Percentiles rank a stretch among this genome's conserved stretches.
Evolutionary conservation across 2,113 vertebrate species (phyloP).

Genomic region (Bos taurus): DNA sequence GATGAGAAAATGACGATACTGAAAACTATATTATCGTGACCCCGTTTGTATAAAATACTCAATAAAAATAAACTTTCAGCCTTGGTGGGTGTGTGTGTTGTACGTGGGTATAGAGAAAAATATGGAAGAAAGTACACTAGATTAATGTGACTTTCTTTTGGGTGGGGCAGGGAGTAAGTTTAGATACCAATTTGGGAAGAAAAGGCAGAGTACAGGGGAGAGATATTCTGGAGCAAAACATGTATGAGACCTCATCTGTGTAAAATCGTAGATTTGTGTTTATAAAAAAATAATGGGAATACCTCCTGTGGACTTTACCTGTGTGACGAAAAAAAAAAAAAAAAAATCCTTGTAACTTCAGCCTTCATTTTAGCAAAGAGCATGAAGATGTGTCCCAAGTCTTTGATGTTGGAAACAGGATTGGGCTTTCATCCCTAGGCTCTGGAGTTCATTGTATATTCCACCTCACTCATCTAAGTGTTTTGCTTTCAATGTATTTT

Average conservation of each 20-base stretch:
- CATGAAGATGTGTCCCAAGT: background rate
- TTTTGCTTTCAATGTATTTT: constrained; percentile 53
- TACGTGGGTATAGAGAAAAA: background rate
- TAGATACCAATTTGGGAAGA: background rate
- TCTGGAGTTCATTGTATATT: background rate
- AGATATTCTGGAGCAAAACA: background rate
- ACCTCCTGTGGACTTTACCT: background rate
- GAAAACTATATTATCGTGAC: background rate
- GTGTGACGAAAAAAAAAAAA: background rate
- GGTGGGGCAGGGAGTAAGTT: background rate
- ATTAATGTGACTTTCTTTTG: background rate
- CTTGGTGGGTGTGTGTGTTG: background rate
- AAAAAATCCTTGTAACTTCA: background rate
- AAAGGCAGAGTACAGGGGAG: background rate
- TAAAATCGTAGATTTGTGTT: background rate
- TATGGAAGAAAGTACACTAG: background rate
- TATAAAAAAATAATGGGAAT: background rate
- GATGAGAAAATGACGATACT: background rate
- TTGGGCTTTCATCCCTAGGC: background rate
- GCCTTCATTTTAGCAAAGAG: background rate
- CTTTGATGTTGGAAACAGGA: background rate
- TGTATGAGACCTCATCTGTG: background rate
- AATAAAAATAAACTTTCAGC: background rate
- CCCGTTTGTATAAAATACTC: constrained; percentile 4
- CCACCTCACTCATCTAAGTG: background rate